These are phyloP conservation scores for Agriopis leucophaearia DNA, from an alignment of 2,888 invertebrate genomes.

Conservation along the genomic window DNA sequence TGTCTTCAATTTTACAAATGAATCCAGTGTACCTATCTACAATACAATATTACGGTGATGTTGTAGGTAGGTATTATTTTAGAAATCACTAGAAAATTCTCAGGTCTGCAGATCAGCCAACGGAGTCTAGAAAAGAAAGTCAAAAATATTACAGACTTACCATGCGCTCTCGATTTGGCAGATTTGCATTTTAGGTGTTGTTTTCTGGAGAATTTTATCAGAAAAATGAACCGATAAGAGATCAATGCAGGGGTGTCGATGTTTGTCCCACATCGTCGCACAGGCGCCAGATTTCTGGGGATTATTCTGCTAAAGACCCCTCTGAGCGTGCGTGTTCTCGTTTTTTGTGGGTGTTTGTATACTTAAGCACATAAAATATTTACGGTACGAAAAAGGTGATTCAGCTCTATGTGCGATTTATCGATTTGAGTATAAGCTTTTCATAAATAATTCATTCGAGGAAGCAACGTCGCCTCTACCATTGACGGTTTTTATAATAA, in stretches of 20 bases:
- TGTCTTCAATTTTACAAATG: background rate
- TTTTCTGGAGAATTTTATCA: slow-evolving; percentile 43
- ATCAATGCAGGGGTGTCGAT: slow-evolving; percentile 52
- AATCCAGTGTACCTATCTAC: no score
- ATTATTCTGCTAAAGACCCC: slow-evolving; percentile 44
- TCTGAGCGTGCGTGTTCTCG: slow-evolving; percentile 32
- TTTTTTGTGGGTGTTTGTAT: slow-evolving; percentile 34
- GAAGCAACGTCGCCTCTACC: background rate
- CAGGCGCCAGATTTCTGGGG: slow-evolving; percentile 58
- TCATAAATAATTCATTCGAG: slow-evolving; percentile 11
- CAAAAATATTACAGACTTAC: slow-evolving; percentile 7
- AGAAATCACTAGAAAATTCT: slow-evolving; percentile 1
- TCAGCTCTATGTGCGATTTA: slow-evolving; percentile 3
- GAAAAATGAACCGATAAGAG: slow-evolving; percentile 48
- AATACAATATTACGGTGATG: background rate
- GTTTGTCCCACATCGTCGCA: slow-evolving; percentile 65
- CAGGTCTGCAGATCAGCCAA: background rate
- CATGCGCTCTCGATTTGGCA: slow-evolving; percentile 6
- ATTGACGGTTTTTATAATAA: background rate
- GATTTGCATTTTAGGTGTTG: slow-evolving; percentile 23
- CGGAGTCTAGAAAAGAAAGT: background rate
- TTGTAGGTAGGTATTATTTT: background rate
- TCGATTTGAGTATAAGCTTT: slow-evolving; percentile 2
- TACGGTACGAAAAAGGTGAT: slow-evolving; percentile 12
- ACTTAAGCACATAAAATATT: slow-evolving; percentile 27